Base-by-base conservation (phyloP, 2,113 vertebrate species). In the Scartelaos histophorus region DNA sequence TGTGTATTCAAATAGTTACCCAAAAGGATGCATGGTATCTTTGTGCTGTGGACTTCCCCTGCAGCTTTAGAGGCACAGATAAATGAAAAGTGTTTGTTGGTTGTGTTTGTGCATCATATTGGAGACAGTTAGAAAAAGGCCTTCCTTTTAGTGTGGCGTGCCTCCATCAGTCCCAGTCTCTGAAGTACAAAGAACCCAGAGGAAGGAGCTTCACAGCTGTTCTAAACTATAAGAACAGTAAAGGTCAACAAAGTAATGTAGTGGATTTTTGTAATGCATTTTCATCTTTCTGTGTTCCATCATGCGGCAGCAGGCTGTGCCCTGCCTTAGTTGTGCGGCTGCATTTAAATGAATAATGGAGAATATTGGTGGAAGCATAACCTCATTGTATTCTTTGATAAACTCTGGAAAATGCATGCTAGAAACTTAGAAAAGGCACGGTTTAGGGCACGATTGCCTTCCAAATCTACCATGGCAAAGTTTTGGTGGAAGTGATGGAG, bases 311-410 rank as follows among this genome's bases (percentile, higher is more conserved):
- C 82, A 73, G 82, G 83, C 91, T 88, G 88, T 22, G 69, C 85
- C 87, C 88, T 84, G 86, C 88, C 85, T 89, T 85, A 80, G 87
- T 86, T 69, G 88, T 88, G 89, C 82, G 84, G 76, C 85, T 90
- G 91, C 90, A 91, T 92, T 93, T 92, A 93, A 94, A 93, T 92
- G 80, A 93, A 87, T 92, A 91, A 91, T 86, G 88, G 82, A 93
- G 92, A 92, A 92, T 89, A 93, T 93, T 92, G 88, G 91, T 87
- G 90, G 80, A 90, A 92, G 92, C 91, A 90, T 91, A 93, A 93
- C 90, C 86, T 87, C 73, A 90, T 93, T 93, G 93, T 93, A 90
- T 89, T 92, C 87, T 93, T 92, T 93, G 91, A 93, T 92, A 92
- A 94, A 94, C 91, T 93, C 91, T 92, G 88, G 88, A 87, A 92